Evolutionary conservation across 2,113 vertebrate genomes (phyloP).

Genomic region (Neomonachus schauinslandi): DNA sequence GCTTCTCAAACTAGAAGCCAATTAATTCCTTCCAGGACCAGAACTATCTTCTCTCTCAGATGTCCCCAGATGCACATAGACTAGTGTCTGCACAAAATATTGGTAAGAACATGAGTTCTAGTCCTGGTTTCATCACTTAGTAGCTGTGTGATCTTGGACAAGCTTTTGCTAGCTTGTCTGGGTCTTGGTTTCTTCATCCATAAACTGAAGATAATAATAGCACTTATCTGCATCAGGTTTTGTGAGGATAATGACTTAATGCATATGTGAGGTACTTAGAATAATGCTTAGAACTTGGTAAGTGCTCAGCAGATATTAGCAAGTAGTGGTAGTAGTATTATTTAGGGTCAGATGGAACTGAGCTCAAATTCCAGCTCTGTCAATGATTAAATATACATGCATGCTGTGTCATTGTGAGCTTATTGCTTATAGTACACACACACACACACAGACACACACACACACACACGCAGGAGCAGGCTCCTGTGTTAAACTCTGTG

Average conservation of each 20-base stretch:
- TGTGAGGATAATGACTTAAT: conserved; percentile 27
- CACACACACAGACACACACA: background rate
- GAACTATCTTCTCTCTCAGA: background rate
- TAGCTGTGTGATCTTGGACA: background rate
- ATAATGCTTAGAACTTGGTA: background rate
- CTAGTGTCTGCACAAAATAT: background rate
- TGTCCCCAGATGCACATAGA: background rate
- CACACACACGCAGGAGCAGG: background rate
- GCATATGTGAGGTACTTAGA: background rate
- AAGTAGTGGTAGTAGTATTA: background rate
- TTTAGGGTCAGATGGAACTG: background rate
- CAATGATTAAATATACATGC: background rate
- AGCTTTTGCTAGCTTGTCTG: background rate
- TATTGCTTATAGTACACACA: background rate
- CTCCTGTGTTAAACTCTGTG: background rate
- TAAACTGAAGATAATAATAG: background rate
- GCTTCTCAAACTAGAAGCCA: background rate
- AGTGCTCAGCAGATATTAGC: background rate
- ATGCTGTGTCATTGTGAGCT: background rate
- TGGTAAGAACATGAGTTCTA: background rate
- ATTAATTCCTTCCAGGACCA: background rate
- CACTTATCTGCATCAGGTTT: background rate
- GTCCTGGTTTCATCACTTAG: background rate
- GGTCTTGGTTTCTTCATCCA: background rate
- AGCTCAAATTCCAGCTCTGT: background rate